Conservation (phyloP, 1,140 invertebrate species). For the Drosophila micromelanica region DNA sequence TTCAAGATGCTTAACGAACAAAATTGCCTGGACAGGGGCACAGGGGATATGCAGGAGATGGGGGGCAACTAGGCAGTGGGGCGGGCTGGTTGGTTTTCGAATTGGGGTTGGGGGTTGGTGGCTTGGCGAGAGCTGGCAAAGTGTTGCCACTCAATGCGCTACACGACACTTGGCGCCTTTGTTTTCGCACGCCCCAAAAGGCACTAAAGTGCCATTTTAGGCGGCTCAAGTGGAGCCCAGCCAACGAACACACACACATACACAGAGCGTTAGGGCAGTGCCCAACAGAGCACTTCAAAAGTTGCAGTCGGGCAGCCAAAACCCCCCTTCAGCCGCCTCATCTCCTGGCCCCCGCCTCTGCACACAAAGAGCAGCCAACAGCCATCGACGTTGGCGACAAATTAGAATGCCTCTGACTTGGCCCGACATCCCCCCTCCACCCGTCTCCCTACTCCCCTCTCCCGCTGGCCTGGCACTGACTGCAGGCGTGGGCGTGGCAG, state of each 20-base stretch:
- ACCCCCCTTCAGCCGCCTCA: background rate
- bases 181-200: conserved; percentile 82
- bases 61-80: too few species aligned
- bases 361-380: conserved; percentile 33
- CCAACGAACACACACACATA: conserved; percentile 9
- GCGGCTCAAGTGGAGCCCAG: conserved; percentile 72
- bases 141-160: conserved; percentile 69
- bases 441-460: background rate
- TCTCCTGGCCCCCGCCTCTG: background rate
- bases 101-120: background rate
- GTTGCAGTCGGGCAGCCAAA: conserved; percentile 52
- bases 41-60: conserved; percentile 3
- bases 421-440: background rate
- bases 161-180: conserved; percentile 79
- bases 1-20: conserved; percentile 73
- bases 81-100: background rate
- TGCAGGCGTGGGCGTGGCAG: conserved; percentile 58
- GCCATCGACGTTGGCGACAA: conserved; percentile 66
- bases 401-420: conserved; percentile 65
- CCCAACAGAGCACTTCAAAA: conserved; percentile 59
- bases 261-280: conserved; percentile 2
- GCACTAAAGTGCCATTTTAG: conserved; percentile 84
- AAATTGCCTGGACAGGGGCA: conserved; percentile 52
- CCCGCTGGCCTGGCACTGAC: background rate
- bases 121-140: conserved; percentile 32